phyloP scores from a whole-genome alignment of 2,797 vertebrate genomes.

The Arctocebus calabarensis region DNA sequence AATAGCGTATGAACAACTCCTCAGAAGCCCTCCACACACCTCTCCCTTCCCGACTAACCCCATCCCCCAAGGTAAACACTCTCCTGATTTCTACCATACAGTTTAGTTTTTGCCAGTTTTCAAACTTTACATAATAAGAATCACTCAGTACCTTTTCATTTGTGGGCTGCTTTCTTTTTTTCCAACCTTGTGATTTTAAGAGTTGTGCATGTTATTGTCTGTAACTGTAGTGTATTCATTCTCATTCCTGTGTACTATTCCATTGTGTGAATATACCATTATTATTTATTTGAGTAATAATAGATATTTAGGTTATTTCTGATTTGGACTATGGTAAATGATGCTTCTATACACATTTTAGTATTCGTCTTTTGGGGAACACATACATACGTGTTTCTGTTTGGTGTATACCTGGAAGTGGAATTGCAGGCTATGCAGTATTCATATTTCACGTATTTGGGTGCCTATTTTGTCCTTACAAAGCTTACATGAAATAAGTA shows the following conservation, averaged over 20 bases:
- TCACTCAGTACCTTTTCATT: background rate
- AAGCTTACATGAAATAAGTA: slow-evolving; percentile 7
- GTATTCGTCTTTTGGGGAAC: background rate
- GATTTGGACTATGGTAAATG: background rate
- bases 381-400: background rate
- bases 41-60: background rate
- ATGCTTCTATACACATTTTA: background rate
- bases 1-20: background rate
- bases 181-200: background rate
- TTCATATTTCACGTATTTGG: background rate
- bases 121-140: background rate
- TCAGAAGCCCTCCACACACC: background rate
- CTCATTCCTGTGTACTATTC: background rate
- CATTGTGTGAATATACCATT: background rate
- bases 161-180: background rate
- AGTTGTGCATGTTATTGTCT: background rate
- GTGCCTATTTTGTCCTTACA: background rate
- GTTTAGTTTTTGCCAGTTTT: background rate
- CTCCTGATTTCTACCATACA: background rate
- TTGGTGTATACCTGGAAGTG: background rate
- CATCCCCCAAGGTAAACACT: background rate
- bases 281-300: background rate
- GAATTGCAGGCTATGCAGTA: background rate
- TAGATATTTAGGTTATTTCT: background rate
- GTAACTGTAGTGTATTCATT: background rate